Base-by-base conservation (phyloP, 1,140 invertebrate species). In the Apocrypta bakeri region DNA sequence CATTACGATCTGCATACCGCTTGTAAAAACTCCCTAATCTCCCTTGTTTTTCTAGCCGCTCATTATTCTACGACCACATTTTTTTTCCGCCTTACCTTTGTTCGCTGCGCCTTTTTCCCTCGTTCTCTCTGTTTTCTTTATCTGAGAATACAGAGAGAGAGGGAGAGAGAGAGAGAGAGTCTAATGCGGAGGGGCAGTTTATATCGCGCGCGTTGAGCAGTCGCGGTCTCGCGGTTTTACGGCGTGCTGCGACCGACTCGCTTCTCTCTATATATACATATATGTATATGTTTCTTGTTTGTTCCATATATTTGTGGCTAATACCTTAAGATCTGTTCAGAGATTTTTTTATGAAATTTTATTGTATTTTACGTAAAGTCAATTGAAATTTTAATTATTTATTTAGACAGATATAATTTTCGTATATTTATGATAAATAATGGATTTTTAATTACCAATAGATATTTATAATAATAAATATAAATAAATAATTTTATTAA, bases 211-310 rank as follows among this genome's bases (percentile, higher is more conserved):
- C 84, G 75, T 79, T 74, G 84, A 63, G 48, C 48, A 56, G 75
- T 83, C 84, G 79, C 79, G 84, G 84, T 83, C 81, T 69, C 82
- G 75, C 81, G 80, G 81, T 81, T 84, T 85, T 85, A 84, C 78
- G 83, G 81, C 81, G 66, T 61, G 48, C 61, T 75, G 80, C 69
- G 74, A 75, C 83, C 61, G 81, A 31, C 74, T 66, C 27, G 24
- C 24, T 76, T 82, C 83, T 83, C 79, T 77, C n/a, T n/a, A n/a
- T n/a, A n/a, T n/a, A n/a, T n/a, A n/a, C n/a, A n/a, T 77, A 79
- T 42, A 27, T 9, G 2, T 9, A 9, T 77, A 71, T 56, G n/a
- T 76, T 31, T 8, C n/a, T 40, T 73, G 9, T 48, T 76, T n/a
- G 56, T 76, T 17, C 48, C 6, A 21, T 2, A 56, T 56, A 56